Conservation (phyloP, 2,888 invertebrate genomes). For the Aradus depressus region DNA sequence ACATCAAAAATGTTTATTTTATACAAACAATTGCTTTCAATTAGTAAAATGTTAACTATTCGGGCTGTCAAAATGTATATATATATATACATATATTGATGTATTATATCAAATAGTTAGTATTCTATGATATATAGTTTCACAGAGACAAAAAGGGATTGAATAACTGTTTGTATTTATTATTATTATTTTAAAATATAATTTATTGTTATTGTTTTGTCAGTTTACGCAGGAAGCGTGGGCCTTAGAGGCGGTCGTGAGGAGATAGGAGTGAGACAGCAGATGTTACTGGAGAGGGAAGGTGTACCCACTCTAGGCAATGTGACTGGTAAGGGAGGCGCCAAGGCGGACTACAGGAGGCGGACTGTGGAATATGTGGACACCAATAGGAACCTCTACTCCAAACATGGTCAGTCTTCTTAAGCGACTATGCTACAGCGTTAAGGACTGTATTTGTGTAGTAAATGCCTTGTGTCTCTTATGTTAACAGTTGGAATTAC, state of each 20-base stretch:
- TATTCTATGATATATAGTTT: too few relatives aligned
- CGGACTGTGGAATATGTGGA: constrained; percentile 40
- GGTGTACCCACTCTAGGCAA: constrained; percentile 28
- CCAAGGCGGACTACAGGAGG: constrained; percentile 36
- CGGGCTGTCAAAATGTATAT: too few relatives aligned
- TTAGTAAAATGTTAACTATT: too few relatives aligned
- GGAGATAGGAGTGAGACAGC: not conserved
- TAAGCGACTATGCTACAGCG: not conserved
- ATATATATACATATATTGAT: too few relatives aligned
- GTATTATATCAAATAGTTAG: too few relatives aligned
- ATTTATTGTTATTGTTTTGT: too few relatives aligned
- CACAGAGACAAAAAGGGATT: too few relatives aligned
- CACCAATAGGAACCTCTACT: constrained; percentile 35
- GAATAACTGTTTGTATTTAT: too few relatives aligned
- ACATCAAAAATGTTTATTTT: too few relatives aligned
- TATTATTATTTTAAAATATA: too few relatives aligned
- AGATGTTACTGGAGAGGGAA: not conserved
- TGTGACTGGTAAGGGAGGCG: constrained; percentile 36
- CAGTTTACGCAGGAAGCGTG: too few relatives aligned
- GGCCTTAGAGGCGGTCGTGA: constrained; percentile 5
- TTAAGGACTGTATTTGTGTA: not conserved
- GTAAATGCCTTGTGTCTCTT: not conserved
- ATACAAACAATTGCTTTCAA: too few relatives aligned
- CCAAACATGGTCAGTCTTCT: constrained; percentile 16
- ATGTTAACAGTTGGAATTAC: constrained; percentile 3